phyloP scores from a whole-genome alignment of 2,113 vertebrate species.

The Rhineura floridana region DNA sequence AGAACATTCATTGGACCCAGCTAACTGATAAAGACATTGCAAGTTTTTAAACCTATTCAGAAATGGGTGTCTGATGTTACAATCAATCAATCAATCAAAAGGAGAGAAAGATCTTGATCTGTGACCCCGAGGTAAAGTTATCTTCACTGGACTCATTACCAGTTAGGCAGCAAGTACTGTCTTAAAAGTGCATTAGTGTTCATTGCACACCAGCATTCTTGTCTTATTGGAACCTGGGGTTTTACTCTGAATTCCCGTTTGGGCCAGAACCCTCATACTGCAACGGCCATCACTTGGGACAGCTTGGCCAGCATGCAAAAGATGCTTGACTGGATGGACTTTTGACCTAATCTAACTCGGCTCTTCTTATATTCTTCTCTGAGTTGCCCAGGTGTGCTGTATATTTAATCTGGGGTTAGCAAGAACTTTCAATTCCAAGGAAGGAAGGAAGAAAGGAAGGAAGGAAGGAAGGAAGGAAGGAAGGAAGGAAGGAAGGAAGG shows the following conservation, averaged over 20 bases:
- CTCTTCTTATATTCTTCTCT: background rate
- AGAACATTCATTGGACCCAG: too few relatives aligned
- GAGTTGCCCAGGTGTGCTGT: background rate
- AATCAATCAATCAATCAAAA: too few relatives aligned
- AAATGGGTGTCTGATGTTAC: too few relatives aligned
- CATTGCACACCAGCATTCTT: background rate
- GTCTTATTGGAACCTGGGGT: too few relatives aligned
- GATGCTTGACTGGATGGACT: background rate
- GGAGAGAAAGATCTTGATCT: too few relatives aligned
- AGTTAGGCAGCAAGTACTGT: background rate
- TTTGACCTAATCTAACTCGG: background rate
- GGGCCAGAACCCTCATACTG: background rate
- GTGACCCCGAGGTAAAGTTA: too few relatives aligned
- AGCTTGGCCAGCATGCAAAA: background rate
- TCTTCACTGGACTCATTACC: too few relatives aligned
- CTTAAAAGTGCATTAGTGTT: background rate
- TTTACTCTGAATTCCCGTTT: too few relatives aligned
- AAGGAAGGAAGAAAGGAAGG: too few relatives aligned
- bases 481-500: too few relatives aligned
- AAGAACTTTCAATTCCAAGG: too few relatives aligned
- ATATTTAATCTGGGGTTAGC: background rate
- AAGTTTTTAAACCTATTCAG: background rate
- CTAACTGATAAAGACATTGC: background rate
- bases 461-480: too few relatives aligned
- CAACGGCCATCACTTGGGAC: background rate